Base-by-base conservation (phyloP, 2,888 invertebrate species). In the Notocelia uddmanniana region DNA sequence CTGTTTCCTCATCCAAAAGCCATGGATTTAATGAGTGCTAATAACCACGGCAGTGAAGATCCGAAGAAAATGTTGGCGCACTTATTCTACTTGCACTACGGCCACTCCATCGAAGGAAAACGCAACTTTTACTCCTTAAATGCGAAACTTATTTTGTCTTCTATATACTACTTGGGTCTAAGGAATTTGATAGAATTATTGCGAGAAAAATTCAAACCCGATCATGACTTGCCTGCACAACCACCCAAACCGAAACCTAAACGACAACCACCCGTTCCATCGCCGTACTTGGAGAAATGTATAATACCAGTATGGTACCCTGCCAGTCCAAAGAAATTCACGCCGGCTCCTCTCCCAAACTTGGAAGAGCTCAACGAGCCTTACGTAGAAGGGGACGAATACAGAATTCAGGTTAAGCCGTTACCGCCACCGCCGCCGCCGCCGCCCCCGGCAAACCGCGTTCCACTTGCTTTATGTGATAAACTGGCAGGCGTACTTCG, bases 1-100 rank as follows among this genome's bases (percentile, higher is more conserved):
- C 59, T 93, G 31, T 80, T 79, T 50, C 91, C 92, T 2, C 81
- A 79, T 2, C 92, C 92, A 0, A 81, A 76, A 48, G 73, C 58
- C 10, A 23, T 74, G 21, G 90, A 90, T 52, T 84, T 93, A 3
- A 86, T 91, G 88, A 82, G 79, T 59, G 90, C 91, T 68, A 75
- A 88, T n/a, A 81, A 83, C 69, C 57, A 81, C 13, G 89, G 90
- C 5, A 81, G 83, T 8, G 74, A 86, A 1, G 91, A 93, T 64
- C 84, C 91, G 1, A 92, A 91, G 76, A 82, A 84, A 76, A 87
- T 91, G 90, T 78, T 93, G 0, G 87, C 92, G 23, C 84, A 90
- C 60, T 76, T 93, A n/a, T 93, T 89, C 76, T 75, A 78, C 2
- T 59, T 82, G 57, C 84, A 76, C 1, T 90, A 82, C 73, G 89